These are phyloP conservation scores for Dendronephthya gigantea DNA, from an alignment of 64 coral and sea anemone species.

Conservation along the genomic window DNA sequence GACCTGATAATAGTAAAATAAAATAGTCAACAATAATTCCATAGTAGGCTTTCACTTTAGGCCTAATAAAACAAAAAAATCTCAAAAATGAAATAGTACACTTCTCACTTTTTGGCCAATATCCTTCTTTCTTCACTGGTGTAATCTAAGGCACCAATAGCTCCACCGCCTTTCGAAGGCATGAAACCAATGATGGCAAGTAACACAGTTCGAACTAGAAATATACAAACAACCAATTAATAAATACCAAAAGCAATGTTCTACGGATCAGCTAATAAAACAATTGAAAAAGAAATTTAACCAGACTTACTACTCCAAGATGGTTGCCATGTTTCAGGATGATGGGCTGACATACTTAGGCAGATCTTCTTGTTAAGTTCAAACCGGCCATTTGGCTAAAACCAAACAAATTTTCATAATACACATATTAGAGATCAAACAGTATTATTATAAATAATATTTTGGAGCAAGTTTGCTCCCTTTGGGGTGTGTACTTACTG, in stretches of 20 bases:
- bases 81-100: background rate
- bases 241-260: background rate
- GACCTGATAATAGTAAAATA: slow-evolving; percentile 38
- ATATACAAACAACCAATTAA: background rate
- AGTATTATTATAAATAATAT: no score
- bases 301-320: slow-evolving; percentile 95
- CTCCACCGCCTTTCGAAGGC: slow-evolving; percentile 88
- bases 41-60: background rate
- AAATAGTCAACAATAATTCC: background rate
- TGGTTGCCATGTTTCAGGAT: slow-evolving; percentile 99
- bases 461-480: no score
- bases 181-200: slow-evolving; percentile 98
- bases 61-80: background rate
- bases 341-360: slow-evolving; percentile 96
- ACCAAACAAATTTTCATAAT: background rate
- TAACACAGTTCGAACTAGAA: slow-evolving; percentile 77
- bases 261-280: background rate
- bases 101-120: slow-evolving; percentile 73
- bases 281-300: background rate
- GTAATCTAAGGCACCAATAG: slow-evolving; percentile 88
- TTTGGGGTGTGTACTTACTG: slow-evolving; percentile 63
- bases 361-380: slow-evolving; percentile 91
- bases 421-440: no score
- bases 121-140: slow-evolving; percentile 78
- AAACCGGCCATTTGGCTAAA: slow-evolving; percentile 94